Evolutionary conservation across 2,888 invertebrate species (phyloP).

Genomic region (Euspilapteryx auroguttella): DNA sequence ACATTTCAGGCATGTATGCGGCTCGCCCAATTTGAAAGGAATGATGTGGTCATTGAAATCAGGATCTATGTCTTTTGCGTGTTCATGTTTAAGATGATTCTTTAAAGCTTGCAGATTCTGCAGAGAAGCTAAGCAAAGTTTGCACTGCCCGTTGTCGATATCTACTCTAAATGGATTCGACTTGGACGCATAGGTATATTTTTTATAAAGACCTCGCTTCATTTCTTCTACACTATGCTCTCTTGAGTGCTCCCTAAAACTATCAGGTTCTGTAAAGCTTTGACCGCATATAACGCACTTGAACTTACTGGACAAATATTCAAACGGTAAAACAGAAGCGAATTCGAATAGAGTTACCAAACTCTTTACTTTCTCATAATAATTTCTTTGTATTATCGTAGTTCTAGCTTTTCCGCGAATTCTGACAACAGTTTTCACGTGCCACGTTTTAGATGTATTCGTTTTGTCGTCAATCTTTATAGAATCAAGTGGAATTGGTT

Average conservation of each 20-base stretch:
- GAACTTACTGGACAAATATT: conserved; percentile 45
- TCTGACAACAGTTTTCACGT: conserved; percentile 14
- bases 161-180: too few relatives aligned
- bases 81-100: conserved; percentile 18
- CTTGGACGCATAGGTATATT: too few relatives aligned
- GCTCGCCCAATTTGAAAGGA: conserved; percentile 34
- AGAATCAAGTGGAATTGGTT: conserved; percentile 21
- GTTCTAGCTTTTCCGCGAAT: conserved; percentile 9
- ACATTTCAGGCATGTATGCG: conserved; percentile 38
- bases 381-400: too few relatives aligned
- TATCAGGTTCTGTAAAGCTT: conserved; percentile 32
- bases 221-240: conserved; percentile 36
- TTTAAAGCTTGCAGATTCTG: conserved; percentile 32
- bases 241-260: conserved; percentile 33
- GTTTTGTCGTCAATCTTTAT: conserved; percentile 12
- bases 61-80: conserved; percentile 31
- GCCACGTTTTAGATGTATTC: conserved; percentile 13
- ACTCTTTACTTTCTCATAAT: too few relatives aligned
- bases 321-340: conserved; percentile 43
- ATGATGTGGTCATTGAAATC: conserved; percentile 44
- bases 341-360: conserved; percentile 42
- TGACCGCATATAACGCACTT: conserved; percentile 47
- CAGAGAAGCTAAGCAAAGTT: too few relatives aligned
- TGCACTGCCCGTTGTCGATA: too few relatives aligned
- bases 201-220: too few relatives aligned